Base-by-base conservation (phyloP, 2,888 invertebrate genomes). In the Acronicta aceris region DNA sequence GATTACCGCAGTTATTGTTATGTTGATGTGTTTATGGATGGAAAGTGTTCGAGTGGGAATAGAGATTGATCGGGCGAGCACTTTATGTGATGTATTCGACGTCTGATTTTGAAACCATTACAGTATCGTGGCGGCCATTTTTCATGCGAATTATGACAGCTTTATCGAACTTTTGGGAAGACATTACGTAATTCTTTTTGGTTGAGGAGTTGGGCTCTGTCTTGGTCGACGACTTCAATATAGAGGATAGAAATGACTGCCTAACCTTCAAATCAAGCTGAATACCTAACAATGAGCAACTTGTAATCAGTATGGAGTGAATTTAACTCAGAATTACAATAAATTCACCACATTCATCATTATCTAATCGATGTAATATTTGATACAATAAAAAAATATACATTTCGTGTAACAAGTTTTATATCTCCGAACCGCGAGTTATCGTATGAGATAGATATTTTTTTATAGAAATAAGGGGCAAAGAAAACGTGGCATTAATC, bases 401-500 rank as follows among this genome's bases (percentile, higher is more conserved):
- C 47, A 16, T 36, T 47, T 42, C 17, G 5, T 45, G 48, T 55
- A 62, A 72, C 52, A 52, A 61, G 48, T 57, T 45, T 60, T 50
- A 69, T 52, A 70, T 58, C 53, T 57, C 38, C 64, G 63, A 58
- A 65, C 76, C 46, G 55, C 71, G 50, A 73, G 67, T 73, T 76
- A 75, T 52, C 56, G 49, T 74, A 68, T 54, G 43, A 56, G 48
- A 53, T 70, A 57, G 64, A 21, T 57, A 49, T 59, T 75, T 84
- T 82, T 79, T 76, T 76, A 67, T 58, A 36, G 57, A 73, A 79
- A 82, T 81, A 81, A 79, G 65, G 58, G 80, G 81, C 78, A 80
- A 83, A 85, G 81, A 56, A 60, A 71, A 63, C 79, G 81, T 85
- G 83, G 86, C 87, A 89, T 91, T 92, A 91, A 91, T 92, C 90